Base-by-base conservation (phyloP, 92 coral and sea anemone genomes). In the Epizoanthus illoricatus region DNA sequence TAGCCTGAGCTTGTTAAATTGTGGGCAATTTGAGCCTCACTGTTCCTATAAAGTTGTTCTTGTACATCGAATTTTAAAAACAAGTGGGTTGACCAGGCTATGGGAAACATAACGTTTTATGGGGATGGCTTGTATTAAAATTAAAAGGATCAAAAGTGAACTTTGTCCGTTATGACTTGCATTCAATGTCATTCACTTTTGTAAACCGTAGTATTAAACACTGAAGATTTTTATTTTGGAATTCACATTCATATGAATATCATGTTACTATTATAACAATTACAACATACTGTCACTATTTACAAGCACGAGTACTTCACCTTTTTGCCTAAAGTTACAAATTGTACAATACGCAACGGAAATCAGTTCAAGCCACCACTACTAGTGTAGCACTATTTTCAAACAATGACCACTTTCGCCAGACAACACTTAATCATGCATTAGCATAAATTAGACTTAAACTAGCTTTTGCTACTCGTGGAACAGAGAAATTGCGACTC, bases 331-430 rank as follows among this genome's bases (percentile, higher is more conserved):
- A 15, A 0, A 28, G 1, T 28, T 28, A 28, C 24, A 33, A 61
- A 76, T 43, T 63, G 71, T 78, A 78, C 82, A 78, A 41, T 47
- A 78, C 59, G 28, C 61, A 8, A 74, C 63, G 18, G 64, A 63
- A 75, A 39, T 57, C 56, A n/a, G 43, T n/a, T 16, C 20, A 36
- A 58, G 10, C 66, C 9, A 74, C 13, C 15, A 36, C 15, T 41
- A 33, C 20, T 1, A 60, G 5, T 76, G 16, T 28, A 28, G 33
- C 33, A 15, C 28, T 49, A 58, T 24, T 66, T 39, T 9, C 62
- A 13, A 23, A 74, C 20, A 61, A 75, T 39, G 60, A 58, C 52
- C 11, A 62, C 61, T 43, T 78, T 56, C 81, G 81, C 82, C 71
- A 62, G 45, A 63, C 64, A 56, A 5, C 70, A 9, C 56, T 9